A percentile compares a stretch with the other conserved stretches of the same genome.
Conservation (phyloP, 2,113 vertebrate genomes). For the Nannospalax galili region DNA sequence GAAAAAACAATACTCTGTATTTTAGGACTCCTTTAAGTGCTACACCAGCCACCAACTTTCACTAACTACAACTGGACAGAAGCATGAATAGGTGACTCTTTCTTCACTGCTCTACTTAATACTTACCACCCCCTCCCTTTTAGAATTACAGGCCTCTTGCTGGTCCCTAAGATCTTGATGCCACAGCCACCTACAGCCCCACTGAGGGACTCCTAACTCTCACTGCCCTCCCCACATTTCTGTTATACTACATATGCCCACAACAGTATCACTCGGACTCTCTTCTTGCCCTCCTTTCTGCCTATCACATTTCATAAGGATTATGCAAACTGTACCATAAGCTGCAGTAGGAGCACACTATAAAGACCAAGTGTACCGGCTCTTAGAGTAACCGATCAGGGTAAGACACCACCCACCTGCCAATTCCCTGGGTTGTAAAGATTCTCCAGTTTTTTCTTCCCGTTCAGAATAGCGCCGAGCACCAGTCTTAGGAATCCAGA, state of each 20-base stretch:
- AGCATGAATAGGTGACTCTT: neutral
- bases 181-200: neutral
- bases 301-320: neutral
- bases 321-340: neutral
- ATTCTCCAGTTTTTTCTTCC: slow-evolving; percentile 85
- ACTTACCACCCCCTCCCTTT: neutral
- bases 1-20: neutral
- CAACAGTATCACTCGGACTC: rapidly evolving
- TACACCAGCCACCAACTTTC: neutral
- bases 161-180: neutral
- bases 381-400: neutral
- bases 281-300: neutral
- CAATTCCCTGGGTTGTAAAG: slow-evolving; percentile 83
- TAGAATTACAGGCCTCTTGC: neutral
- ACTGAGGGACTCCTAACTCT: neutral
- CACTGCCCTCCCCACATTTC: neutral
- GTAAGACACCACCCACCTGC: slow-evolving; percentile 79
- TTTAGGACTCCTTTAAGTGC: neutral
- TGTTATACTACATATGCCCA: neutral
- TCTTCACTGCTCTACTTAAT: neutral
- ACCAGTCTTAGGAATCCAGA: slow-evolving; percentile 85
- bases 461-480: slow-evolving; percentile 87
- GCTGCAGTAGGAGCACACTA: neutral
- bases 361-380: neutral
- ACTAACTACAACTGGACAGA: neutral